phyloP scores from a whole-genome alignment of 2,888 invertebrate species.

The Phortica magna region DNA sequence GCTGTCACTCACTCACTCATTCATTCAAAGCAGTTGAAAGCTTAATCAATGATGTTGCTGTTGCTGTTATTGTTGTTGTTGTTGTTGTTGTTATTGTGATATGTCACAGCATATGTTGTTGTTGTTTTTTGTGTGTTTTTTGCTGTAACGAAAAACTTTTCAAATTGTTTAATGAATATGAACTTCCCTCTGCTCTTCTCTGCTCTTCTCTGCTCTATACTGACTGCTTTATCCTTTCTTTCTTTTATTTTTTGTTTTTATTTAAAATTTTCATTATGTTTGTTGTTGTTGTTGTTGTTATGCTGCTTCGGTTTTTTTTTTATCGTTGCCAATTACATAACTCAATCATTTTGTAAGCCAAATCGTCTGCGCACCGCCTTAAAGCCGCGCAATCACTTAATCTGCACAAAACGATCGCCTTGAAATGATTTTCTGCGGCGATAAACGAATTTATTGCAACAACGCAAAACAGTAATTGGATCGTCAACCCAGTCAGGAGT shows the following conservation, averaged over 20 bases:
- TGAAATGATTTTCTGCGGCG: slow-evolving; percentile 73
- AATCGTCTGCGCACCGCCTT: slow-evolving; percentile 34
- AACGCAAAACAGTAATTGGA: slow-evolving; percentile 74
- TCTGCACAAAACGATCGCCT: slow-evolving; percentile 67
- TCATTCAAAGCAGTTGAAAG: too few relatives aligned
- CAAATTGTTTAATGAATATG: too few relatives aligned
- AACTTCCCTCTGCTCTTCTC: too few relatives aligned
- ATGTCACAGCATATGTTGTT: slow-evolving; percentile 32
- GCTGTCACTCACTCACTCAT: background rate
- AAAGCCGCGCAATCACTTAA: slow-evolving; percentile 71
- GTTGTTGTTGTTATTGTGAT: slow-evolving; percentile 53
- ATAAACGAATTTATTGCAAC: slow-evolving; percentile 77
- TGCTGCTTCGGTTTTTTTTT: background rate
- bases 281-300: background rate
- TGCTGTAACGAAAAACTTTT: too few relatives aligned
- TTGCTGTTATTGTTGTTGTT: slow-evolving; percentile 50
- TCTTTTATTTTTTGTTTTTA: too few relatives aligned
- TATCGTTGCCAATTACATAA: slow-evolving; percentile 67
- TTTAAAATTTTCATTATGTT: too few relatives aligned
- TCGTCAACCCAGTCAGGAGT: slow-evolving; percentile 43
- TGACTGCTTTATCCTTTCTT: too few relatives aligned
- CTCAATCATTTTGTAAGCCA: slow-evolving; percentile 74
- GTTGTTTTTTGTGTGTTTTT: too few relatives aligned
- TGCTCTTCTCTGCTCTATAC: too few relatives aligned
- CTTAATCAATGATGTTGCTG: too few relatives aligned